Evolutionary conservation across 1,140 invertebrate species (phyloP).

Genomic region (Euura lappo): DNA sequence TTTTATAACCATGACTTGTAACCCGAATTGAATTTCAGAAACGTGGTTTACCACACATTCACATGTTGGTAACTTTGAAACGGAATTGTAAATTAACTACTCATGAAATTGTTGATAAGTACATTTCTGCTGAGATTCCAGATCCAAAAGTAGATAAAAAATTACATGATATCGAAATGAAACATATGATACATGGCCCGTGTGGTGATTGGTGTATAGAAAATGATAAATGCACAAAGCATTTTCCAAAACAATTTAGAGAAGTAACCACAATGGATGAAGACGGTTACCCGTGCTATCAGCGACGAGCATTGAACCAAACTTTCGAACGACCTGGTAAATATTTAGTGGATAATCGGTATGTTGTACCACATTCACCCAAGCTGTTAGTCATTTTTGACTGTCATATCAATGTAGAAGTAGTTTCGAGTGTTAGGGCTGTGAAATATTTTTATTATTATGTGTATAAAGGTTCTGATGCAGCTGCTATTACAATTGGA

Average conservation of each 20-base stretch:
- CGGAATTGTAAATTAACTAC: slow-evolving; percentile 24
- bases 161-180: slow-evolving; percentile 22
- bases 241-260: slow-evolving; percentile 23
- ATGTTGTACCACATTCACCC: slow-evolving; percentile 20
- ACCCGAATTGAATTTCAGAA: slow-evolving; percentile 32
- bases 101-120: slow-evolving; percentile 22
- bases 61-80: slow-evolving; percentile 25
- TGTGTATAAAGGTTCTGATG: slow-evolving; percentile 23
- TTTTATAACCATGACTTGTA: slow-evolving; percentile 24
- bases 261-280: slow-evolving; percentile 25
- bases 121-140: slow-evolving; percentile 24
- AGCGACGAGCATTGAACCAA: slow-evolving; percentile 12
- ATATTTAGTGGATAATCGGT: background rate
- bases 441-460: slow-evolving; percentile 29
- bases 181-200: slow-evolving; percentile 32
- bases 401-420: slow-evolving; percentile 23
- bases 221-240: slow-evolving; percentile 26
- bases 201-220: slow-evolving; percentile 22
- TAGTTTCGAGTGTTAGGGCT: slow-evolving; percentile 19
- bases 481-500: slow-evolving; percentile 15
- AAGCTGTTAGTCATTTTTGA: slow-evolving; percentile 16
- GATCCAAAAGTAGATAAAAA: slow-evolving; percentile 12
- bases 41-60: slow-evolving; percentile 16
- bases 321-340: background rate
- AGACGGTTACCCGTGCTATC: slow-evolving; percentile 26